phyloP scores from a whole-genome alignment of 23 tunicate species.

The Halocynthia roretzi region DNA sequence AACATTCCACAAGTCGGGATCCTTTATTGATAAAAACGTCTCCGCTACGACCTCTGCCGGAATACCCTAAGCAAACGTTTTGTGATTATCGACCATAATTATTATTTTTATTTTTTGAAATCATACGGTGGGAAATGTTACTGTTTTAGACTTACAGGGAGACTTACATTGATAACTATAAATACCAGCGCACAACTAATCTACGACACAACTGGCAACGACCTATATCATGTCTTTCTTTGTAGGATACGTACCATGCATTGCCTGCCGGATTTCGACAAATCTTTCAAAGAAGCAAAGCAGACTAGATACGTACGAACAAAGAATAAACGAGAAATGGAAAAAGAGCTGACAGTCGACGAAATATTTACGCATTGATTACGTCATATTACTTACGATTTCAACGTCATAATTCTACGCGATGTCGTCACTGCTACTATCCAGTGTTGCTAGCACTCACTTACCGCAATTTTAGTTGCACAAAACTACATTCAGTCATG shows the following conservation, averaged over 20 bases:
- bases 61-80: background rate
- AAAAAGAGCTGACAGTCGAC: slow-evolving; percentile 42
- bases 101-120: background rate
- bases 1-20: too few relatives aligned
- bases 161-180: too few relatives aligned
- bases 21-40: too few relatives aligned
- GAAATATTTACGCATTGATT: slow-evolving; percentile 35
- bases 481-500: background rate
- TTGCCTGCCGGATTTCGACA: slow-evolving; percentile 51
- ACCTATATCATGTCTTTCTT: background rate
- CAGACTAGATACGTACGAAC: slow-evolving; percentile 69
- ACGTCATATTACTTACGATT: too few relatives aligned
- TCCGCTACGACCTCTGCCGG: background rate
- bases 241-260: slow-evolving; percentile 61
- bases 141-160: too few relatives aligned
- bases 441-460: background rate
- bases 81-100: background rate
- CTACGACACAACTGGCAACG: background rate
- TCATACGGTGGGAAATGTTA: too few relatives aligned
- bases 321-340: slow-evolving; percentile 63
- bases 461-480: background rate
- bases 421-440: too few relatives aligned
- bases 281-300: slow-evolving; percentile 61
- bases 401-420: too few relatives aligned
- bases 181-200: too few relatives aligned